Evolutionary conservation across 2,888 invertebrate species (phyloP).

Genomic region (Hydropsyche betteni): DNA sequence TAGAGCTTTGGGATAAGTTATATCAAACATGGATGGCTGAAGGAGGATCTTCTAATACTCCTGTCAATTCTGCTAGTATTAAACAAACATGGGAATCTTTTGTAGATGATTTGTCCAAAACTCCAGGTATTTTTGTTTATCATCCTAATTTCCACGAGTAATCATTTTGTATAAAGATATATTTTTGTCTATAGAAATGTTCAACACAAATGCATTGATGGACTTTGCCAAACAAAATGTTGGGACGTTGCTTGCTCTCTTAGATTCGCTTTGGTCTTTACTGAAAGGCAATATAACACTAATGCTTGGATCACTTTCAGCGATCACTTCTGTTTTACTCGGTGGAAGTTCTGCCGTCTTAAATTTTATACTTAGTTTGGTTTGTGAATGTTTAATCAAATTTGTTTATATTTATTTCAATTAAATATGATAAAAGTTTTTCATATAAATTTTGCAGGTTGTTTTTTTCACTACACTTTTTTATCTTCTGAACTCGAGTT

Average conservation of each 20-base stretch:
- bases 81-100: slow-evolving; percentile 77
- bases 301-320: slow-evolving; percentile 83
- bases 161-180: background rate
- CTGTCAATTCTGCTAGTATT: slow-evolving; percentile 77
- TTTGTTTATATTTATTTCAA: background rate
- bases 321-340: slow-evolving; percentile 85
- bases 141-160: background rate
- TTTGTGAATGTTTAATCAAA: slow-evolving; percentile 58
- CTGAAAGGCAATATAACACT: slow-evolving; percentile 92
- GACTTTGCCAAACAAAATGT: slow-evolving; percentile 90
- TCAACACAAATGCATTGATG: slow-evolving; percentile 77
- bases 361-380: slow-evolving; percentile 85
- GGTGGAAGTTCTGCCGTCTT: slow-evolving; percentile 91
- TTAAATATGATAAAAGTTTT: slow-evolving; percentile 15
- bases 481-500: slow-evolving; percentile 85
- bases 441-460: slow-evolving; percentile 69
- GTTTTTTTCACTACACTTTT: slow-evolving; percentile 97
- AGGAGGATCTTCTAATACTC: slow-evolving; percentile 73
- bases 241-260: slow-evolving; percentile 85
- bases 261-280: slow-evolving; percentile 88
- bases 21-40: slow-evolving; percentile 93
- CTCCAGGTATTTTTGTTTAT: slow-evolving; percentile 69
- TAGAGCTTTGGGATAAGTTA: slow-evolving; percentile 92
- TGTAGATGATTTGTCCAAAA: slow-evolving; percentile 76
- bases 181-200: slow-evolving; percentile 65